Base-by-base conservation (phyloP, 2,888 invertebrate genomes). In the Globia sparganii region DNA sequence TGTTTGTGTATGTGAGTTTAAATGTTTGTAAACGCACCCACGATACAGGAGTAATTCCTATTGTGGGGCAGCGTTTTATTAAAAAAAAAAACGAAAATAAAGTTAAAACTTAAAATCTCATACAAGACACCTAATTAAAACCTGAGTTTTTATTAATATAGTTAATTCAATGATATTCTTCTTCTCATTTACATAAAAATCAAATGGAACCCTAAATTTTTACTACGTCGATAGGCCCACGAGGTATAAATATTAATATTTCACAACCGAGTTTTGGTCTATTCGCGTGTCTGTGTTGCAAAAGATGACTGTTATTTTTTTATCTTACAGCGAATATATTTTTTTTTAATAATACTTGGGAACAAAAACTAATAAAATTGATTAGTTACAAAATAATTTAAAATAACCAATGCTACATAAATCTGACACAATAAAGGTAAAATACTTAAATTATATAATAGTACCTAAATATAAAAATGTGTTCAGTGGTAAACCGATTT, bases 191-290 rank as follows among this genome's bases (percentile, higher is more conserved):
- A n/a, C 15, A 25, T 53, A 37, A 53, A 69, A 69, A 9, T 21
- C 5, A 28, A 15, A 28, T 6, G 37, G 59, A 74, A 74, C 28
- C 31, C 37, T 25, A 31, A 31, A 1, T 31, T 59, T 28, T 18
- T n/a, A n/a, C 2, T 49, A n/a, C 4, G 31, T 77, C n/a, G 15
- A 40, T 66, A 9, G 34, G 13, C n/a, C 13, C n/a, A 43, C 62
- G 4, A 15, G n/a, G 25, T 79, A 78, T 65, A 65, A 49, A 49
- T 78, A 79, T n/a, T n/a, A n/a, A n/a, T n/a, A n/a, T n/a, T n/a
- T n/a, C n/a, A n/a, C n/a, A n/a, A n/a, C n/a, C n/a, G 58, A 72
- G 49, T 43, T 72, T 65, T 59, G 1, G 18, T 59, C 18, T 49
- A 78, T 40, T 80, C 56, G 49, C 9, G 28, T 53, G 28, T 34